Base-by-base conservation (phyloP, 2,888 invertebrate species). In the Agonopterix arenella region DNA sequence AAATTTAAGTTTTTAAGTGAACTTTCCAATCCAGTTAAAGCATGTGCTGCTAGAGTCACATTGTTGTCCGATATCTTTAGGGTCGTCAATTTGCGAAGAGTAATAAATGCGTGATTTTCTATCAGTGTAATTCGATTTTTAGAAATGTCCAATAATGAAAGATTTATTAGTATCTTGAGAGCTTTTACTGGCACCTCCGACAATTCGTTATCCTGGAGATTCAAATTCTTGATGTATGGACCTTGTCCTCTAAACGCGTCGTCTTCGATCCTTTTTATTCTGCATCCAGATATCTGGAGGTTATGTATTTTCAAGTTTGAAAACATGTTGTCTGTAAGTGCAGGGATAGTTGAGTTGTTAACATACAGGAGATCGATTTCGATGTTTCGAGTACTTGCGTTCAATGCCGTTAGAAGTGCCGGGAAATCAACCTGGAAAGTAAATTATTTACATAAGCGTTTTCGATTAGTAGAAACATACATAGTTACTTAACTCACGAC, bases 61-160 rank as follows among this genome's bases (percentile, higher is more conserved):
- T 96, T 96, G 75, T 97, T 97, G 69, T 97, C 97, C 3, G 96
- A 95, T 48, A 97, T 75, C 78, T 97, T 97, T 10, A 97, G 78
- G 0, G 96, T 96, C 11, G 95, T 92, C 48, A 97, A 81, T 70
- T 93, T 94, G 44, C 84, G 84, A 10, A 97, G 88, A 0, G 93
- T 93, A 38, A 85, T 85, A 70, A 97, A 97, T 0, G 96, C 93
- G 53, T 93, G 91, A 57, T 94, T 92, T n/a, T 93, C 92, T 54
- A 97, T 92, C 44, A 84, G 79, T 2, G 89, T 90, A 49, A 97
- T 94, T 56, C 91, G 91, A 77, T 97, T 97, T 73, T 94, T 93
- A 0, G 97, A 96, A 57, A 97, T 86, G 76, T 97, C 97, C 50
- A 97, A 84, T 38, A 97, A 90, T 16, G 95, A 93, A 5, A 97